These are phyloP conservation scores for Oncorhynchus tshawytscha DNA, from an alignment of 2,113 vertebrate genomes.

Conservation along the genomic window DNA sequence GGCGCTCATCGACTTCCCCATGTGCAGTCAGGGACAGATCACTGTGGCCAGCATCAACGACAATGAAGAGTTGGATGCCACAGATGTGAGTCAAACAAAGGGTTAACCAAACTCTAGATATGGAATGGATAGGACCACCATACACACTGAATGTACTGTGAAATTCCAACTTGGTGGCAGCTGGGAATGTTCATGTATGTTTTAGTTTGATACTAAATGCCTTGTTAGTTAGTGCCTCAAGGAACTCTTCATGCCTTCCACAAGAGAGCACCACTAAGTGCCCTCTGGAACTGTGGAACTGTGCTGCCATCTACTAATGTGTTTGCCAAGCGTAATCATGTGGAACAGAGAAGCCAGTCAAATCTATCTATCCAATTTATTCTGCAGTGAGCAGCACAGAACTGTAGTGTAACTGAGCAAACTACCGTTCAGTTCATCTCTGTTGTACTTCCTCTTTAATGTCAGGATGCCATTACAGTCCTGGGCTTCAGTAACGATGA, in stretches of 20 bases:
- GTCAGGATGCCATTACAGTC: neutral
- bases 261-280: too few species aligned
- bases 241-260: too few species aligned
- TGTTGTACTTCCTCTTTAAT: neutral
- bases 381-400: too few species aligned
- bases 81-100: slow-evolving; percentile 73
- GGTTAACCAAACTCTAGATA: neutral
- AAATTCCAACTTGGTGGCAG: neutral
- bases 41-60: slow-evolving; percentile 82
- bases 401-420: neutral
- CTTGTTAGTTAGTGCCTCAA: too few species aligned
- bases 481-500: neutral
- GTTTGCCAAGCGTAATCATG: too few species aligned
- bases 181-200: too few species aligned
- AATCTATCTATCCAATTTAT: too few species aligned
- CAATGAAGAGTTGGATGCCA: slow-evolving; percentile 82
- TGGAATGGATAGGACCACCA: neutral
- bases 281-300: too few species aligned
- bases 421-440: neutral
- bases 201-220: too few species aligned
- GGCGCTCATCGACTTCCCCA: slow-evolving; percentile 79
- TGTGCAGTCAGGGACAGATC: slow-evolving; percentile 83
- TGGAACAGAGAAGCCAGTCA: too few species aligned
- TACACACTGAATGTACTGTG: too few species aligned
- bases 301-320: too few species aligned